These are phyloP conservation scores for Stegostoma tigrinum DNA, from an alignment of 2,113 vertebrate genomes.

Conservation along the genomic window DNA sequence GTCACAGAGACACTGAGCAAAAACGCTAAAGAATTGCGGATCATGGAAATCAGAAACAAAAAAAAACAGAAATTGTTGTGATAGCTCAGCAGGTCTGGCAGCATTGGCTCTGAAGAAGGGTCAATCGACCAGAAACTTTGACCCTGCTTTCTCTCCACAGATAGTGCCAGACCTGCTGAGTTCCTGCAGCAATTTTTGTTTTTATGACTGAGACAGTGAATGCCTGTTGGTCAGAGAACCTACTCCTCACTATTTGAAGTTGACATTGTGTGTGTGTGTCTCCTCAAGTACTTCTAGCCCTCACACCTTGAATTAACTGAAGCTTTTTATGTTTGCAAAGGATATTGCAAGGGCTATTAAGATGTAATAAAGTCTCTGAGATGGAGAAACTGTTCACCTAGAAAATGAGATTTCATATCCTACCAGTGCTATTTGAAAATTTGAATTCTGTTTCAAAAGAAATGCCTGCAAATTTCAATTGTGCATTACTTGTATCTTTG, in stretches of 20 bases:
- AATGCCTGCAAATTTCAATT: no score
- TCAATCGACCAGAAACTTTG: no score
- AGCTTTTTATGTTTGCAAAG: not conserved
- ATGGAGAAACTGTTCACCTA: not conserved
- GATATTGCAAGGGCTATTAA: not conserved
- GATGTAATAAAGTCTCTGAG: not conserved
- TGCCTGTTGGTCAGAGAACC: not conserved
- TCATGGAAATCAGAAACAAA: not conserved
- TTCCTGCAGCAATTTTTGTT: no score
- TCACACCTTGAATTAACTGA: not conserved
- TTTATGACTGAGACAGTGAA: no score
- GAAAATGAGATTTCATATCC: not conserved
- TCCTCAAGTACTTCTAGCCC: not conserved
- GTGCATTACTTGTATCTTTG: no score
- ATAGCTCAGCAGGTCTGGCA: no score
- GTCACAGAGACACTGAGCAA: not conserved
- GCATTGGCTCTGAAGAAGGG: no score
- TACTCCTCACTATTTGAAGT: slow-evolving; percentile 8
- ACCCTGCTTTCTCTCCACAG: no score
- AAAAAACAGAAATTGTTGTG: no score
- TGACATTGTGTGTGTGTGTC: not conserved
- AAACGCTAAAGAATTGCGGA: not conserved
- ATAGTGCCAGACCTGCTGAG: no score
- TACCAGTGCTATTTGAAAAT: no score
- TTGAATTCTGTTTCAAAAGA: not conserved